These are phyloP conservation scores for Mohoua ochrocephala DNA, from an alignment of 2,113 vertebrate species.

Conservation along the genomic window DNA sequence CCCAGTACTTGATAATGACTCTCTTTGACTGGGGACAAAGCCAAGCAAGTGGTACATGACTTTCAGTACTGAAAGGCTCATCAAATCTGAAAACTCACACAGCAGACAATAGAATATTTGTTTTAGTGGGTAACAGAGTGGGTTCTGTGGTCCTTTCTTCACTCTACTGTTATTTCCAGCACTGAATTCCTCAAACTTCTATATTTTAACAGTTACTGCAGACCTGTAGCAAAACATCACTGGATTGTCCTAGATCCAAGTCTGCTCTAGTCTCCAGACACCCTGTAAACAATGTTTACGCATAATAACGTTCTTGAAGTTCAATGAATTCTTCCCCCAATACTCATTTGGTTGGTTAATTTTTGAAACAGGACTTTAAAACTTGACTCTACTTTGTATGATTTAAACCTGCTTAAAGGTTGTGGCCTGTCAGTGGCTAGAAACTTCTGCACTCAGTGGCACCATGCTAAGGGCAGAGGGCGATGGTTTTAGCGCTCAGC, in stretches of 20 bases:
- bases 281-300: too few species aligned
- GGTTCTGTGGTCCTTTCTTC: not conserved
- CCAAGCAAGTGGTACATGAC: not conserved
- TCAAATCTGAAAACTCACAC: not conserved
- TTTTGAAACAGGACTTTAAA: not conserved
- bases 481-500: rapidly evolving
- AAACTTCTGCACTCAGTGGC: not conserved
- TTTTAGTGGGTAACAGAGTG: not conserved
- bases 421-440: not conserved
- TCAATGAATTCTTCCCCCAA: not conserved
- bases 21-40: not conserved
- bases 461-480: not conserved
- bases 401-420: not conserved
- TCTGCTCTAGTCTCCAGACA: not conserved
- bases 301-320: not conserved
- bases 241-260: not conserved
- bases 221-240: not conserved
- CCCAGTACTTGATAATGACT: not conserved
- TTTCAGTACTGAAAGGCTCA: not conserved
- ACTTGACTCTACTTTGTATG: not conserved
- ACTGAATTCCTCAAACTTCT: not conserved
- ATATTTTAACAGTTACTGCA: not conserved
- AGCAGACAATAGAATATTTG: not conserved
- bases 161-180: not conserved
- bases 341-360: not conserved